Base-by-base conservation (phyloP, 2,888 invertebrate genomes). In the Hofmannophila pseudospretella region DNA sequence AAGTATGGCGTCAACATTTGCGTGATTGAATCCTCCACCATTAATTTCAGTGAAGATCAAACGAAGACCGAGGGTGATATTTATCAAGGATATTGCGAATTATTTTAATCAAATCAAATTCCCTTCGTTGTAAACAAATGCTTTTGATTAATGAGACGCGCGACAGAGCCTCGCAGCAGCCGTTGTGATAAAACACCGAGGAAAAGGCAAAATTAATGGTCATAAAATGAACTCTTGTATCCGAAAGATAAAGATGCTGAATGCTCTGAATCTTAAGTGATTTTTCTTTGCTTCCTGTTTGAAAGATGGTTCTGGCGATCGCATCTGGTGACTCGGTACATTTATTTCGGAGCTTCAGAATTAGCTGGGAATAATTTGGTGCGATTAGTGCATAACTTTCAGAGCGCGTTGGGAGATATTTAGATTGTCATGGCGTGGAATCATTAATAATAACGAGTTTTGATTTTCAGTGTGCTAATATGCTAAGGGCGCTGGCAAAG, bases 21-120 rank as follows among this genome's bases (percentile, higher is more conserved):
- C 77, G 74, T 84, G 85, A 85, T 86, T 84, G 85, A 85, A 86
- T 85, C 73, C 80, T 80, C 78, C 59, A 76, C 82, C 86, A 86
- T 85, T 85, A 86, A 85, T 86, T 86, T 82, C 66, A 71, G 62
- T 58, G 70, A 80, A 82, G 86, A 86, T 86, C 86, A 86, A 86
- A 86, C 86, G 84, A 64, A 84, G 84, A 84, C 73, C 72, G 84
- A 80, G 85, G 85, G 86, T 85, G 85, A 85, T 86, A 86, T 85
- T 85, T 86, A 86, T 85, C 85, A 86, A 85, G 84, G 86, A 86
- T 86, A 85, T 86, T 86, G 85, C 84, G 84, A 82, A 86, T 85
- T 86, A 86, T 86, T 86, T 85, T 86, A 86, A 86, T 86, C 85
- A 86, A 86, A 85, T 86, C 85, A 85, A 85, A 86, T 84, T 86